Conservation (phyloP, 2,888 invertebrate genomes). For the Ormyrus nitidulus region DNA sequence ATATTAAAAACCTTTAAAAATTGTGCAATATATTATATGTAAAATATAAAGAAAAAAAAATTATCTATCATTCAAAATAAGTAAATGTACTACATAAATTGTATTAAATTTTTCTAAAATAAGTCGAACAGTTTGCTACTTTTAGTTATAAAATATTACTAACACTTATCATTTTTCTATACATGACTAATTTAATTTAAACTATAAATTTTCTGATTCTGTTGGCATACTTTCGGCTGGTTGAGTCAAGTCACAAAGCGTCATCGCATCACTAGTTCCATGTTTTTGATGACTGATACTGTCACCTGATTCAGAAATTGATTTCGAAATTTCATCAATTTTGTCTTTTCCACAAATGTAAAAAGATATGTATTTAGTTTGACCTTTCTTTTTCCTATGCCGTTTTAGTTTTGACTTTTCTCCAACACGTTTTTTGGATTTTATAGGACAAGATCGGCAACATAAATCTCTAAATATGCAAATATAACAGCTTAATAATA, state of each 20-base stretch:
- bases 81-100: no score
- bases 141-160: no score
- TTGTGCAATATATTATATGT: no score
- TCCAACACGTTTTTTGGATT: not conserved
- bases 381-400: slow-evolving; percentile 17
- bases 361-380: not conserved
- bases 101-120: no score
- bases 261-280: slow-evolving; percentile 76
- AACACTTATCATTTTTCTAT: not conserved
- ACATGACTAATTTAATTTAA: not conserved
- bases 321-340: not conserved
- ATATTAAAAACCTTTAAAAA: no score
- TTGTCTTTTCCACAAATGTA: not conserved
- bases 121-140: no score
- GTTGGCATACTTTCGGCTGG: slow-evolving; percentile 80
- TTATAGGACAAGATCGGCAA: slow-evolving; percentile 72
- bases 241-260: slow-evolving; percentile 79
- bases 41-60: no score
- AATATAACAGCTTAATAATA: slow-evolving; percentile 81
- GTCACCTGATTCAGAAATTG: slow-evolving; percentile 24
- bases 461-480: slow-evolving; percentile 82
- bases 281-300: slow-evolving; percentile 62
- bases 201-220: slow-evolving; percentile 73
- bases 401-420: slow-evolving; percentile 4
- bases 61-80: no score